These are phyloP conservation scores for Smittia sp. DNA, from an alignment of 2,888 invertebrate genomes.

Conservation along the genomic window DNA sequence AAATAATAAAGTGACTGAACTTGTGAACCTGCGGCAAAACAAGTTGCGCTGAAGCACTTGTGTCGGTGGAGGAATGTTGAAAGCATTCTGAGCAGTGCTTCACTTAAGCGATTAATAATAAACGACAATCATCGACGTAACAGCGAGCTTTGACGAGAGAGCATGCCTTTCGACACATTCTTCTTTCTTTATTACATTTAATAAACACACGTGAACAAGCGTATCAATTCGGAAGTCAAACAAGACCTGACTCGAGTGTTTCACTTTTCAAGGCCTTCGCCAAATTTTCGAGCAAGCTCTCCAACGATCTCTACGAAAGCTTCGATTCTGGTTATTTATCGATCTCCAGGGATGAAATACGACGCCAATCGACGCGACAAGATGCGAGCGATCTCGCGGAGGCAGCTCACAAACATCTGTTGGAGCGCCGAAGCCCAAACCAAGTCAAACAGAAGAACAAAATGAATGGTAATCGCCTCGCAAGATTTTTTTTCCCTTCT, in stretches of 20 bases:
- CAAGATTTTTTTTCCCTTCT: neutral
- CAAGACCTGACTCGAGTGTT: neutral
- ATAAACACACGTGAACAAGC: neutral
- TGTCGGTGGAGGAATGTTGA: neutral
- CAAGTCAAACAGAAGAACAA: neutral
- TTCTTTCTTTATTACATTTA: neutral
- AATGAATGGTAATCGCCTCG: neutral
- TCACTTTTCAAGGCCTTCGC: too few relatives aligned
- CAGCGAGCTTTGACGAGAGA: neutral
- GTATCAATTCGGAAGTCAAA: neutral
- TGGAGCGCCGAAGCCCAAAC: neutral
- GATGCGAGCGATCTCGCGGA: too few relatives aligned
- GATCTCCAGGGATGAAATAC: too few relatives aligned
- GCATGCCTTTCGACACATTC: neutral
- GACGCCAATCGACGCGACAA: too few relatives aligned
- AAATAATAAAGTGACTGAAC: too few relatives aligned
- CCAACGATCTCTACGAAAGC: too few relatives aligned
- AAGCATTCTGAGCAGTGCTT: neutral
- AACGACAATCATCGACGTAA: neutral
- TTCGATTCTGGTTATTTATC: too few relatives aligned
- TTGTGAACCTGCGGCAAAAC: neutral
- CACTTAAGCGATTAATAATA: neutral
- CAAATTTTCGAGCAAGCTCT: too few relatives aligned
- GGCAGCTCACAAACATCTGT: neutral
- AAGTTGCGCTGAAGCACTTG: neutral